These are phyloP conservation scores for Mycetomoellerius zeteki DNA, from an alignment of 1,140 invertebrate species.

Conservation along the genomic window DNA sequence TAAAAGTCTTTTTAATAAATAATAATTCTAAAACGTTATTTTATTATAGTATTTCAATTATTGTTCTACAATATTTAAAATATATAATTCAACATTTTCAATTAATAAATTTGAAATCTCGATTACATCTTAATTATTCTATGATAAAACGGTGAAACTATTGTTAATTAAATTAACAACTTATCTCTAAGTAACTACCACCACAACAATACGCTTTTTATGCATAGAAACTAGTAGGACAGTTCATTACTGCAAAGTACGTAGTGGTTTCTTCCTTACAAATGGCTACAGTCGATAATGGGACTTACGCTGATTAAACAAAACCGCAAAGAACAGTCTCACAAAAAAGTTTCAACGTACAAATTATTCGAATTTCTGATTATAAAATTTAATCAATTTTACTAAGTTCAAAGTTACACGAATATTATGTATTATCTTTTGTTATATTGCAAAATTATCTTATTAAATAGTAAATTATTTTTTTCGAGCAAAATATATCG, in stretches of 20 bases:
- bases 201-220: slow-evolving; percentile 22
- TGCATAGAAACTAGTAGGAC: not conserved
- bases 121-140: slow-evolving; percentile 25
- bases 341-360: slow-evolving; percentile 50
- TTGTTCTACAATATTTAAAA: not conserved
- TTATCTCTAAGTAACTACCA: slow-evolving; percentile 15
- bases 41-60: not conserved
- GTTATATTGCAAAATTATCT: slow-evolving; percentile 21
- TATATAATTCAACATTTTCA: not conserved
- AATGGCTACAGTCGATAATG: slow-evolving; percentile 32
- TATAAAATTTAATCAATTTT: not conserved
- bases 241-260: slow-evolving; percentile 38
- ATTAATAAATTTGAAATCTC: not conserved
- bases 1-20: not conserved
- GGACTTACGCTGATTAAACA: slow-evolving; percentile 1
- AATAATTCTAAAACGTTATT: not conserved
- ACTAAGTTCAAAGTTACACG: not conserved
- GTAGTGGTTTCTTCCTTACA: slow-evolving; percentile 32
- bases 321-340: not conserved
- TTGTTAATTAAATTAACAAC: slow-evolving; percentile 39
- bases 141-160: not conserved
- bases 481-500: not conserved
- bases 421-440: not conserved
- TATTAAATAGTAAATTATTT: not conserved
- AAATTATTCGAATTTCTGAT: slow-evolving; percentile 5